These are phyloP conservation scores for Pinctada fucata DNA, from an alignment of 2,888 invertebrate species.

Conservation along the genomic window DNA sequence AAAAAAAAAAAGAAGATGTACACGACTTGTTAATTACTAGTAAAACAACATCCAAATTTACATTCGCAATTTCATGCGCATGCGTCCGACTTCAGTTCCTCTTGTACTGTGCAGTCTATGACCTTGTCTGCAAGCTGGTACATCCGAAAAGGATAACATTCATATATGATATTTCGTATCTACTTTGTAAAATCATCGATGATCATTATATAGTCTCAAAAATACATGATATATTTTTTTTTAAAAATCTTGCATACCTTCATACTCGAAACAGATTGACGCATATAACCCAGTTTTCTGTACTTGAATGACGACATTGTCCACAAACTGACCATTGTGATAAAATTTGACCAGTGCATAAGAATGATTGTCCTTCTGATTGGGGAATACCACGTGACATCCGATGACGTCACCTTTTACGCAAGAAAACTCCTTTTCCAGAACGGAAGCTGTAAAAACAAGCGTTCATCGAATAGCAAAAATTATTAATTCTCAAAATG, in stretches of 20 bases:
- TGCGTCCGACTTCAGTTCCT: too few relatives aligned
- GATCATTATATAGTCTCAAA: too few relatives aligned
- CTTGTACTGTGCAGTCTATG: too few relatives aligned
- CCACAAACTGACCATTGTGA: conserved; percentile 8
- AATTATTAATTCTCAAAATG: too few relatives aligned
- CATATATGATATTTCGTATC: too few relatives aligned
- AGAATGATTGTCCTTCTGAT: conserved; percentile 1
- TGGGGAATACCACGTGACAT: conserved; percentile 26
- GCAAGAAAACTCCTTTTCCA: background rate
- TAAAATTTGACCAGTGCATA: conserved; percentile 22
- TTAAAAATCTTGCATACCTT: conserved; percentile 4
- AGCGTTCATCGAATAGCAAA: too few relatives aligned
- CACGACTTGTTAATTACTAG: too few relatives aligned
- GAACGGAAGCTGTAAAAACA: background rate
- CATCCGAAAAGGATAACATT: too few relatives aligned
- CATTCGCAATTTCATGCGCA: too few relatives aligned
- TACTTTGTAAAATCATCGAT: too few relatives aligned
- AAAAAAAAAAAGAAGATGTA: background rate
- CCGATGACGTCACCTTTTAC: conserved; percentile 7
- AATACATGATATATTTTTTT: background rate
- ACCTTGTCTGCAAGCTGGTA: too few relatives aligned
- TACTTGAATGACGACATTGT: conserved; percentile 14
- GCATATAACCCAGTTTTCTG: conserved; percentile 10
- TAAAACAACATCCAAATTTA: too few relatives aligned
- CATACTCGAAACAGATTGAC: conserved; percentile 24